Evolutionary conservation across 92 coral and sea anemone genomes (phyloP).

Genomic region (Epizoanthus scotinus): DNA sequence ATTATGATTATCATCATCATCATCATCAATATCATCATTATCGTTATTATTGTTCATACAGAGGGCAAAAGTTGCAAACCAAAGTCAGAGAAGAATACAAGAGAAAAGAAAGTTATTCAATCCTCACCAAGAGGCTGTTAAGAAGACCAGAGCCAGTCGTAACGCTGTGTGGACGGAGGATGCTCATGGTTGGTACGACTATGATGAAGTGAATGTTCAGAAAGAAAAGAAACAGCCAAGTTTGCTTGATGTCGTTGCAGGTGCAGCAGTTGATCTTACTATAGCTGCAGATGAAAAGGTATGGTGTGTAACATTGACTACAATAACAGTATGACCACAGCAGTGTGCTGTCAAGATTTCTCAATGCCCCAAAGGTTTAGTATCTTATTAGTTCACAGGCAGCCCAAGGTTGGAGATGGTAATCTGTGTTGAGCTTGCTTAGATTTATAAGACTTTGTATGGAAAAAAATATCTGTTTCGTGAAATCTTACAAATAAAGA

Average conservation of each 20-base stretch:
- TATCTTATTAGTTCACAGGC: too few relatives aligned
- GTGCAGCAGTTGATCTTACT: conserved; percentile 66
- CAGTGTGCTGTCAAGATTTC: too few relatives aligned
- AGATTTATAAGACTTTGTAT: too few relatives aligned
- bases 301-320: not conserved
- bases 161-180: not conserved
- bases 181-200: not conserved
- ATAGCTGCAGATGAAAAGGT: conserved; percentile 95
- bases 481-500: too few relatives aligned
- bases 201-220: not conserved
- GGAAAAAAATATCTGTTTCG: too few relatives aligned
- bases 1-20: too few relatives aligned
- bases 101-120: not conserved
- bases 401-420: too few relatives aligned
- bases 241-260: conserved; percentile 30
- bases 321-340: too few relatives aligned
- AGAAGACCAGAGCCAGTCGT: not conserved
- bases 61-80: conserved; percentile 17
- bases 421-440: too few relatives aligned
- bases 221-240: conserved; percentile 1
- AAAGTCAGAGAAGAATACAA: not conserved
- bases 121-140: not conserved
- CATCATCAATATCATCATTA: not conserved
- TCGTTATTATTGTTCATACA: not conserved
- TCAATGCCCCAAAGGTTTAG: too few relatives aligned